These are phyloP conservation scores for Caranx ignobilis DNA, from an alignment of 2,113 vertebrate genomes.

Conservation along the genomic window DNA sequence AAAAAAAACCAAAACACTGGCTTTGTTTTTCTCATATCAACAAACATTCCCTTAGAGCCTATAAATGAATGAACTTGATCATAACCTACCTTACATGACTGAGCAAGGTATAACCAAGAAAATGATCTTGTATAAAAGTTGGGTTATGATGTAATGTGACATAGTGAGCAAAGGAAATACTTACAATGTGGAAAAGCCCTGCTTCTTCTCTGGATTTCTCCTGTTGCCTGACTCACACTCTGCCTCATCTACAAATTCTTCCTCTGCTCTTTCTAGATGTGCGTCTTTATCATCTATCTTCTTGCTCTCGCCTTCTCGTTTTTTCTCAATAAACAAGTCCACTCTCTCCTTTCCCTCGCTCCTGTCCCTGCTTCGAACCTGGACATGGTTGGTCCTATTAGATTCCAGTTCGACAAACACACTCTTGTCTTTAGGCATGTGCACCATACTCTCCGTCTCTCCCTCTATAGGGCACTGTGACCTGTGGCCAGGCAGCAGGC, in stretches of 20 bases:
- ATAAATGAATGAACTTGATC: conserved; percentile 52
- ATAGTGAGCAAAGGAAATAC: conserved; percentile 68
- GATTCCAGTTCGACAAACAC: conserved; percentile 75
- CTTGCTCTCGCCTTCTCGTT: conserved; percentile 56
- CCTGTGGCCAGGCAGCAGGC: conserved; percentile 16
- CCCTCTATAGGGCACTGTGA: conserved; percentile 47
- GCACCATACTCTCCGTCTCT: conserved; percentile 71
- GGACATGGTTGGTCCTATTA: conserved; percentile 78
- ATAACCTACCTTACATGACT: conserved; percentile 36
- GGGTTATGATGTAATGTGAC: conserved; percentile 48
- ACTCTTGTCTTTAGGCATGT: conserved; percentile 78
- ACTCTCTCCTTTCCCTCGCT: conserved; percentile 64
- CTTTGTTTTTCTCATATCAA: conserved; percentile 46
- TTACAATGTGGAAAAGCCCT: conserved; percentile 86
- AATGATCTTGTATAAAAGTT: conserved; percentile 36
- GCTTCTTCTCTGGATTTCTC: conserved; percentile 80
- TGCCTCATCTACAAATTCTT: conserved; percentile 84
- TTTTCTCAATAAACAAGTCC: conserved; percentile 49
- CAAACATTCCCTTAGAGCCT: conserved; percentile 66
- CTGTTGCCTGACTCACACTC: conserved; percentile 84
- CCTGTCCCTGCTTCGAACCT: conserved; percentile 77
- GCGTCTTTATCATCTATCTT: conserved; percentile 57
- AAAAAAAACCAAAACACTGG: conserved; percentile 10
- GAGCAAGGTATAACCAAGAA: conserved; percentile 48
- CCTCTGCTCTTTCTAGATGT: conserved; percentile 59